Base-by-base conservation (phyloP, 2,113 vertebrate species). In the Procavia capensis region DNA sequence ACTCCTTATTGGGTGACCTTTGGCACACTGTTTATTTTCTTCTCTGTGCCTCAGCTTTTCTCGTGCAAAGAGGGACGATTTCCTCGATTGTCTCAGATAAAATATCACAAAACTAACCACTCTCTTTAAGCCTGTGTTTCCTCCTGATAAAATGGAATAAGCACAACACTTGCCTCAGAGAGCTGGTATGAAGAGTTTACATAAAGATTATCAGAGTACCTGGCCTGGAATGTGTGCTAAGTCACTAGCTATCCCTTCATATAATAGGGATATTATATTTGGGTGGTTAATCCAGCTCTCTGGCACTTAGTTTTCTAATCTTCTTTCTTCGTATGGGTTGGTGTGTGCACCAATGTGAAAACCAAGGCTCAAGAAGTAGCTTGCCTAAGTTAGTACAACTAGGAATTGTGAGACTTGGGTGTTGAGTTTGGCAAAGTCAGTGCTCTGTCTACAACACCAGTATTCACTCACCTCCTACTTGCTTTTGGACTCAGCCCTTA, bases 331-430 rank as follows among this genome's bases (percentile, higher is more conserved):
- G 0, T n/a, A 1, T n/a, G 24, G 0, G 2, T 47, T 79, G 14
- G 6, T 85, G 3, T 84, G 27, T 91, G 81, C 80, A 84, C 70
- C 25, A 93, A 85, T 76, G 93, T 64, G 20, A 57, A 90, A 91
- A 94, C 5, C 5, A 36, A 96, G 84, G 17, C 43, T 93, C 59
- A 45, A 54, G 93, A 90, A 91, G 66, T 36, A 59, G 70, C 4
- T 61, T 41, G 9, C 34, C n/a, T 57, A 59, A 80, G 31, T 4
- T 34, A 10, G n/a, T 66, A 57, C 39, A 75, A 36, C 59, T 79
- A 74, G 68, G 50, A 72, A 50, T 3, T 31, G 63, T 31, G 36
- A 85, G 36, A 79, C 31, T 16, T 92, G 57, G 34, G 24, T 54
- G 78, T 39, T 39, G 45, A 61, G 84, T 50, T 91, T 85, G 36